Evolutionary conservation across 2,797 vertebrate genomes (phyloP).

Genomic region (Allobates femoralis): DNA sequence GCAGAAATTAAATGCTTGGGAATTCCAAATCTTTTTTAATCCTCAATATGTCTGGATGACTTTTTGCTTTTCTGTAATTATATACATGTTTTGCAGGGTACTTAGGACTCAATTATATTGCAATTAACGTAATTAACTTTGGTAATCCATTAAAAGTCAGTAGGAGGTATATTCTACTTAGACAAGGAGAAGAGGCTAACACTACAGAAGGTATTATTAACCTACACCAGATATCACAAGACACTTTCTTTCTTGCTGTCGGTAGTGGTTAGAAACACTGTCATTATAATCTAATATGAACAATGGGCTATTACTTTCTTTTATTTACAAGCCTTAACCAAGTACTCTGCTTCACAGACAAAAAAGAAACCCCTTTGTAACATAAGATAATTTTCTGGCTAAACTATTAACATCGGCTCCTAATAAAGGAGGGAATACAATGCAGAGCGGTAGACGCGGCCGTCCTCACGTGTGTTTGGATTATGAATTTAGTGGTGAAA

Average conservation of each 20-base stretch:
- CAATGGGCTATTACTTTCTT: constrained; percentile 80
- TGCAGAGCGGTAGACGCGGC: not conserved
- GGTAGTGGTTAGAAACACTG: constrained; percentile 79
- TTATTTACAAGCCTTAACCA: constrained; percentile 78
- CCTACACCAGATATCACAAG: constrained; percentile 84
- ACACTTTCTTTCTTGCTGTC: constrained; percentile 83
- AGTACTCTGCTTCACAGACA: constrained; percentile 76
- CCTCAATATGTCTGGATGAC: constrained; percentile 80
- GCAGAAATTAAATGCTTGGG: constrained; percentile 82
- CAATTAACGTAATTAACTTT: constrained; percentile 89
- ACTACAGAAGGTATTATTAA: constrained; percentile 85
- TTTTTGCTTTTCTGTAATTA: constrained; percentile 87
- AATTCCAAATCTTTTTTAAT: constrained; percentile 83
- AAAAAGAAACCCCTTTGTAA: constrained; percentile 75
- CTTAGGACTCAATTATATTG: constrained; percentile 89
- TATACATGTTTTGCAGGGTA: constrained; percentile 84
- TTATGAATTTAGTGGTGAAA: not conserved
- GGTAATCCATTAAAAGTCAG: constrained; percentile 88
- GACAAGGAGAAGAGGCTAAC: constrained; percentile 79
- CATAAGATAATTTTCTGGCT: constrained; percentile 37
- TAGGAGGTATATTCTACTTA: constrained; percentile 86
- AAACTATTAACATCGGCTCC: constrained; percentile 17
- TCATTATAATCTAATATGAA: constrained; percentile 83
- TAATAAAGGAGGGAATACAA: not conserved
- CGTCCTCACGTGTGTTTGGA: not conserved